Evolutionary conservation across 1,140 invertebrate species (phyloP).

Genomic region (Drosophila novamexicana): DNA sequence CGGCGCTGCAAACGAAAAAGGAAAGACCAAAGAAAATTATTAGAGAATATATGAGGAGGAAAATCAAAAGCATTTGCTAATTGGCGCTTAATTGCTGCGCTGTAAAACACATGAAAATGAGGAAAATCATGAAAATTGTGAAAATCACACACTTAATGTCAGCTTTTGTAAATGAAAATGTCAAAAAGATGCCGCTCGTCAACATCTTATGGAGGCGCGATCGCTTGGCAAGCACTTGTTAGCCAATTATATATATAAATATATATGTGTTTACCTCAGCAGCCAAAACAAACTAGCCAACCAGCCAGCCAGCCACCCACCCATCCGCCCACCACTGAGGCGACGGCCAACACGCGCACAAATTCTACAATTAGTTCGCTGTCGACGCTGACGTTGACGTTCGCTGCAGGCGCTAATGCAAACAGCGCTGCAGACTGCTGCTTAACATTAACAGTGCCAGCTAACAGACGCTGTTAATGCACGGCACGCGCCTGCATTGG

Average conservation of each 20-base stretch:
- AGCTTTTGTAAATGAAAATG: conserved; percentile 55
- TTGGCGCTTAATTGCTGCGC: conserved; percentile 8
- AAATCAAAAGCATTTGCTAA: conserved; percentile 5
- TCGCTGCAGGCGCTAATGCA: conserved; percentile 14
- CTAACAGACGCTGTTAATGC: conserved; percentile 9
- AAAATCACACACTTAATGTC: conserved; percentile 58
- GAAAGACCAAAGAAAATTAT: conserved; percentile 39
- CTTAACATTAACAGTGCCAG: conserved; percentile 8
- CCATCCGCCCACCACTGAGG: not conserved
- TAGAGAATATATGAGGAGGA: not conserved
- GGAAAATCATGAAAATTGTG: conserved; percentile 22
- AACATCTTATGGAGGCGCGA: conserved; percentile 39
- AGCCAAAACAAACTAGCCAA: not conserved
- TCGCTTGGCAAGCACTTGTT: conserved; percentile 39
- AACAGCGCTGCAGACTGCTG: conserved; percentile 8
- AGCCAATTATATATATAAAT: conserved; percentile 44
- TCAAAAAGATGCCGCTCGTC: conserved; percentile 38
- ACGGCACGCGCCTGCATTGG: conserved; percentile 15
- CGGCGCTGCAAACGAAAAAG: conserved; percentile 86
- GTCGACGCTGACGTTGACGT: conserved; percentile 35
- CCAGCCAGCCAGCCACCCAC: not conserved
- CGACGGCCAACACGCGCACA: conserved; percentile 60
- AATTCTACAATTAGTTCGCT: conserved; percentile 61
- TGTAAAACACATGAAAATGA: conserved; percentile 2
- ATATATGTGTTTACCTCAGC: conserved; percentile 13